Conservation (phyloP, 1,140 invertebrate genomes). For the Orius insidiosus region DNA sequence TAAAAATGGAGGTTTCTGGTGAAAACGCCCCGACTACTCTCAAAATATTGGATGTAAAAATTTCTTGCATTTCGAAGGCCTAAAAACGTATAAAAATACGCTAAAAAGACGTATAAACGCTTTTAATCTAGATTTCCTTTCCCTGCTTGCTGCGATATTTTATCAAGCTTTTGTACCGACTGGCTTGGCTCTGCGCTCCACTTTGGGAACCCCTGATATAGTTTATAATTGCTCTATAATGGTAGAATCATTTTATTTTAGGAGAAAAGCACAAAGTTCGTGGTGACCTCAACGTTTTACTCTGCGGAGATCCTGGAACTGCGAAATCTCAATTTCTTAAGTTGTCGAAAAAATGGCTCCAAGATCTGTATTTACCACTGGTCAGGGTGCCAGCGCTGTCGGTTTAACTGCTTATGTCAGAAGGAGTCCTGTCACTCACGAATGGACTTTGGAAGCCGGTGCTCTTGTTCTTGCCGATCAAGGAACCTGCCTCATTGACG, state of each 20-base stretch:
- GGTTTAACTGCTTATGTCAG: slow-evolving; percentile 96
- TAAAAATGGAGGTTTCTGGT: no score
- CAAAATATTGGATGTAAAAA: no score
- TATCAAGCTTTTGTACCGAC: no score
- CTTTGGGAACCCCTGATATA: no score
- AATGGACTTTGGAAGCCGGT: slow-evolving; percentile 97
- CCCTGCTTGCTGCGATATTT: no score
- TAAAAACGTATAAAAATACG: no score
- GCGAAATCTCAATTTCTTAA: slow-evolving; percentile 97
- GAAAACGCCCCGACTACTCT: no score
- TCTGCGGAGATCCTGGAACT: slow-evolving; percentile 96
- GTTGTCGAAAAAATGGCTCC: slow-evolving; percentile 85
- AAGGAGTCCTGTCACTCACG: slow-evolving; percentile 71
- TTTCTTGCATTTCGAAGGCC: no score
- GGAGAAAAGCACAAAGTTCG: slow-evolving; percentile 84
- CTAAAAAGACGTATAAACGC: no score
- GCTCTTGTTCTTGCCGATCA: slow-evolving; percentile 91
- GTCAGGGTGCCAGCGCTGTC: slow-evolving; percentile 94
- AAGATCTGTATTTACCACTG: slow-evolving; percentile 86
- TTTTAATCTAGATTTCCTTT: no score
- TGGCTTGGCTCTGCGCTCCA: no score
- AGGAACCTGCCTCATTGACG: slow-evolving; percentile 95
- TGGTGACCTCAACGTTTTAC: slow-evolving; percentile 91
- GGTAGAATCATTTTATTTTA: slow-evolving; percentile 23
- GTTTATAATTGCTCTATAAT: no score